Percentiles rank a stretch among this genome's conserved stretches.
These are phyloP conservation scores for Anomalospiza imberbis DNA, from an alignment of 2,797 vertebrate genomes.

Conservation along the genomic window DNA sequence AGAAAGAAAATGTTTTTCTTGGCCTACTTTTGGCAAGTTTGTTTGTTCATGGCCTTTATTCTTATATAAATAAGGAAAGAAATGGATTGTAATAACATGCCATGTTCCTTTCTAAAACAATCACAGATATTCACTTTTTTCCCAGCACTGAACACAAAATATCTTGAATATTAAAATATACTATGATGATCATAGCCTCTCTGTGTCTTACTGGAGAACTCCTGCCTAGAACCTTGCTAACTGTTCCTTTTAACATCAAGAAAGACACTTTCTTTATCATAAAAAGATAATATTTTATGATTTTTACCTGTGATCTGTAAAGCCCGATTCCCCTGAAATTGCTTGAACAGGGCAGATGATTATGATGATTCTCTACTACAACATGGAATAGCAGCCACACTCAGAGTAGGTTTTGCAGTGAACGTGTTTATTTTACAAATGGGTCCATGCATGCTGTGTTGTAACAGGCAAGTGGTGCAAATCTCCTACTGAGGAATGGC, in stretches of 20 bases:
- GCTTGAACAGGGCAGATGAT: background rate
- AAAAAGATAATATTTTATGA: background rate
- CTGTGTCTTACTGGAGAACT: background rate
- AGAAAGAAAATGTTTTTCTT: background rate
- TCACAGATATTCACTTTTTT: background rate
- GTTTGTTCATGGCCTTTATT: background rate
- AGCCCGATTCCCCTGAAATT: background rate
- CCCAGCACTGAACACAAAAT: background rate
- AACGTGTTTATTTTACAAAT: slow-evolving; percentile 56
- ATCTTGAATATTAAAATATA: background rate
- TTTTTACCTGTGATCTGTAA: background rate
- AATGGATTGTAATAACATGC: background rate
- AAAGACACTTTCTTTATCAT: too few species aligned
- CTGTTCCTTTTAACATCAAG: background rate
- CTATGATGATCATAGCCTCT: background rate
- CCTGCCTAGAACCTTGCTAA: background rate
- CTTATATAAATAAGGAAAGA: background rate
- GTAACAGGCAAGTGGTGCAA: slow-evolving; percentile 36
- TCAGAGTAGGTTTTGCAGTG: background rate
- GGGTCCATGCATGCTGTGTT: background rate
- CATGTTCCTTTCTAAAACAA: background rate
- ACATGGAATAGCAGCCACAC: background rate
- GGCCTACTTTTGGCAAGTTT: background rate
- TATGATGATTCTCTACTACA: background rate
- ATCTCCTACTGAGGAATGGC: slow-evolving; percentile 27